Evolutionary conservation across 2,113 vertebrate species (phyloP).

Genomic region (Sinocyclocheilus maitianheensis): DNA sequence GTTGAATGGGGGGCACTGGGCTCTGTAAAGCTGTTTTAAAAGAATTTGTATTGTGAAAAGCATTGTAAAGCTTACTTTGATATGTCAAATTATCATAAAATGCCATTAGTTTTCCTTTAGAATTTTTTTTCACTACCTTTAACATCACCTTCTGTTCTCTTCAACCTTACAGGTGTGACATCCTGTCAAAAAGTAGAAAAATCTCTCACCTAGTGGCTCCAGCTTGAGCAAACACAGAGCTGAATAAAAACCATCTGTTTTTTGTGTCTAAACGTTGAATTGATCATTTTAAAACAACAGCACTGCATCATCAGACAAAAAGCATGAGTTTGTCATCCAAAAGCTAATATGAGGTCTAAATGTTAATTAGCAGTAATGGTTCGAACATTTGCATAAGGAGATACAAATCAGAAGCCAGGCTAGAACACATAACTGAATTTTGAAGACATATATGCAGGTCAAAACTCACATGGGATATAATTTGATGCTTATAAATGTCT

Average conservation of each 20-base stretch:
- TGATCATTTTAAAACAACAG: background rate
- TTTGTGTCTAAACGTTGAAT: background rate
- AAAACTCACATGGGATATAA: background rate
- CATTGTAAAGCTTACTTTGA: background rate
- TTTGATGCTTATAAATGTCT: background rate
- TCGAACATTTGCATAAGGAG: background rate
- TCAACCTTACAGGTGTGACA: background rate
- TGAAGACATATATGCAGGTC: background rate
- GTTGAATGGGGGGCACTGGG: background rate
- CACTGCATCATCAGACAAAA: background rate
- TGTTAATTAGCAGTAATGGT: background rate
- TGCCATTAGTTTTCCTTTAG: background rate
- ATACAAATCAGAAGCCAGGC: background rate
- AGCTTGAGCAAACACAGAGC: background rate
- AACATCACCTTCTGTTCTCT: constrained; percentile 2
- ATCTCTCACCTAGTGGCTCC: constrained; percentile 20
- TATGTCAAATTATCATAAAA: background rate
- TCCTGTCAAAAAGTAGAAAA: background rate
- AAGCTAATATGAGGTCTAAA: background rate
- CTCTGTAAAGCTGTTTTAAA: background rate
- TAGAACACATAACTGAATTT: background rate
- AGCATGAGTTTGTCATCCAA: background rate
- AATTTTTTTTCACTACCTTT: background rate
- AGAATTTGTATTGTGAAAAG: background rate
- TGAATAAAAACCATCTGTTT: background rate